Percentiles rank a stretch among this genome's conserved stretches.
phyloP scores from a whole-genome alignment of 2,797 vertebrate genomes.

The Sebastes cheni region DNA sequence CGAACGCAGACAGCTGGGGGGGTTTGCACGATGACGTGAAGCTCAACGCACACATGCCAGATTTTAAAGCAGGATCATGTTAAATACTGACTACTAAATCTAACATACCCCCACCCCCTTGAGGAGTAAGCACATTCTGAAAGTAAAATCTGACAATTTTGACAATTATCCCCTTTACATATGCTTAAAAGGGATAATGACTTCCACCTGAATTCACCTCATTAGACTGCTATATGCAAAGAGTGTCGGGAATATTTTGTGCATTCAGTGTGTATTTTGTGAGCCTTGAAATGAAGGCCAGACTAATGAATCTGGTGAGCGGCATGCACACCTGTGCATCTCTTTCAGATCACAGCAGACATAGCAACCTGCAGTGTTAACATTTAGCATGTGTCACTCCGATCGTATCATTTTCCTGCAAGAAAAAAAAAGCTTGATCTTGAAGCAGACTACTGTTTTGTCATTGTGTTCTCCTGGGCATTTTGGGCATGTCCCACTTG shows the following conservation, averaged over 20 bases:
- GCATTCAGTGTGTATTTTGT: background rate
- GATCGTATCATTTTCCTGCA: slow-evolving; percentile 16
- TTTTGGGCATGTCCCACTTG: slow-evolving; percentile 41
- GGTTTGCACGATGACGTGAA: background rate
- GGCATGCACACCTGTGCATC: background rate
- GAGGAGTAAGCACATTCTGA: slow-evolving; percentile 11
- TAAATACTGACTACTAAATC: slow-evolving; percentile 24
- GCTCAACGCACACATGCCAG: background rate
- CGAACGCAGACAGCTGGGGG: background rate
- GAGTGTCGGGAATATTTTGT: background rate
- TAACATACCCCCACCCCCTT: background rate
- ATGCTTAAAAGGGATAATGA: slow-evolving; percentile 17
- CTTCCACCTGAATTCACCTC: slow-evolving; percentile 27
- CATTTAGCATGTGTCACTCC: slow-evolving; percentile 28
- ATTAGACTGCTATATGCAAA: slow-evolving; percentile 7
- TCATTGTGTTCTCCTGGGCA: slow-evolving; percentile 30
- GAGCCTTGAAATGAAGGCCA: background rate
- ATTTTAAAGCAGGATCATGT: slow-evolving; percentile 25
- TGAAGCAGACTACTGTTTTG: slow-evolving; percentile 25
- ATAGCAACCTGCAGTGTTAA: slow-evolving; percentile 6
- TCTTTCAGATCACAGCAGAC: slow-evolving; percentile 21
- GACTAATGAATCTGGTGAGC: background rate
- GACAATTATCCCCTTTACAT: slow-evolving; percentile 45
- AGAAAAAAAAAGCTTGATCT: slow-evolving; percentile 9
- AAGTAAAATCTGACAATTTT: slow-evolving; percentile 29